Evolutionary conservation across 2,888 invertebrate genomes (phyloP).

Genomic region (Candidula unifasciata): DNA sequence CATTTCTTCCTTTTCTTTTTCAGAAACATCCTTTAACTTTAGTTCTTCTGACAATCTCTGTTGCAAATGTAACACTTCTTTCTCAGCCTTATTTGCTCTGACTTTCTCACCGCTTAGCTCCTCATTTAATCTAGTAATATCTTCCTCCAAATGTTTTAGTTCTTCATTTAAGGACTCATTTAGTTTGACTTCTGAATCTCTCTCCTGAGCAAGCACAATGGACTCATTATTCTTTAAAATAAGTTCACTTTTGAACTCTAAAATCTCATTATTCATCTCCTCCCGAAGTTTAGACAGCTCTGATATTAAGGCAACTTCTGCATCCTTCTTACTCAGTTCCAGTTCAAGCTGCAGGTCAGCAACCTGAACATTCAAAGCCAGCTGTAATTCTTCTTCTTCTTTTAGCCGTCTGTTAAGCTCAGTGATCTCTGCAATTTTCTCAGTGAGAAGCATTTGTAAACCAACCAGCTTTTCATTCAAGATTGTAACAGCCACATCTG

Average conservation of each 20-base stretch:
- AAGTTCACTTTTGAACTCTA: conserved; percentile 17
- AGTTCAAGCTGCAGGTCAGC: conserved; percentile 36
- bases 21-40: conserved; percentile 21
- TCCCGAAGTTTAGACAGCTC: conserved; percentile 28
- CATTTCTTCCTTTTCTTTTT: conserved; percentile 44
- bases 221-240: conserved; percentile 4
- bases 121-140: conserved; percentile 26
- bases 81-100: conserved; percentile 29
- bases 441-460: neutral
- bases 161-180: conserved; percentile 17
- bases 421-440: conserved; percentile 3
- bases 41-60: conserved; percentile 34
- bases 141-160: conserved; percentile 29
- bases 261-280: neutral
- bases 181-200: neutral
- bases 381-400: conserved; percentile 5
- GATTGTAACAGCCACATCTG: neutral
- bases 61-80: conserved; percentile 24
- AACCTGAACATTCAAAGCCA: neutral
- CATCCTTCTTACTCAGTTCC: conserved; percentile 17
- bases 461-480: neutral
- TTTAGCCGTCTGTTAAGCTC: neutral
- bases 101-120: neutral
- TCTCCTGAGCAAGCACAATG: neutral
- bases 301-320: conserved; percentile 10